Conservation (phyloP, 2,113 vertebrate species). For the Pogona vitticeps region DNA sequence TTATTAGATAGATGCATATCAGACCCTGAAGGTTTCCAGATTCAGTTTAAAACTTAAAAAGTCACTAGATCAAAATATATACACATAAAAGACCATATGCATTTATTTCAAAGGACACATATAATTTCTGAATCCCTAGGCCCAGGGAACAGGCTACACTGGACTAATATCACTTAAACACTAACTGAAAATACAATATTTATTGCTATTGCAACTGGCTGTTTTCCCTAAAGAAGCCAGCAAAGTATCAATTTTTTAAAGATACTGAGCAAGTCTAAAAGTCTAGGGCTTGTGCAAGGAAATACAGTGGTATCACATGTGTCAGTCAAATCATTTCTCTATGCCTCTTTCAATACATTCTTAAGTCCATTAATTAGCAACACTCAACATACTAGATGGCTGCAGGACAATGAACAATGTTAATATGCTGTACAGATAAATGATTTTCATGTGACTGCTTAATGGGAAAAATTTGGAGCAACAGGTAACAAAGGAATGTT, state of each 20-base stretch:
- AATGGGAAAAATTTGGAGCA: neutral
- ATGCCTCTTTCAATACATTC: neutral
- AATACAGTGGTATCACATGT: neutral
- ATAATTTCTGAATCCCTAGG: neutral
- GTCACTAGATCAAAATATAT: neutral
- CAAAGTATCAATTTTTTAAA: constrained; percentile 1
- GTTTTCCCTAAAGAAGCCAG: neutral
- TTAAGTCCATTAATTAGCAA: neutral
- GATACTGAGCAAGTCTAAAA: constrained; percentile 4
- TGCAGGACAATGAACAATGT: neutral
- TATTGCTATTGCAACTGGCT: too few relatives aligned
- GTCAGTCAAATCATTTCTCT: neutral
- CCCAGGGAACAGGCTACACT: neutral
- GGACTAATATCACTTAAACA: too few relatives aligned
- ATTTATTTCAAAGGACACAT: neutral
- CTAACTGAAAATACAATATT: too few relatives aligned
- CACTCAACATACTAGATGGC: neutral
- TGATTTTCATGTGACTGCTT: neutral
- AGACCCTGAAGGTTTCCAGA: too few relatives aligned
- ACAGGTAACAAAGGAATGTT: neutral
- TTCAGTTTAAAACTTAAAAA: neutral
- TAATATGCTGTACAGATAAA: neutral
- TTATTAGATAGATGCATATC: neutral
- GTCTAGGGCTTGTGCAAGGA: neutral
- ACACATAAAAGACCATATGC: neutral